These are phyloP conservation scores for Exocentrus adspersus DNA, from an alignment of 2,888 invertebrate genomes.

Conservation along the genomic window DNA sequence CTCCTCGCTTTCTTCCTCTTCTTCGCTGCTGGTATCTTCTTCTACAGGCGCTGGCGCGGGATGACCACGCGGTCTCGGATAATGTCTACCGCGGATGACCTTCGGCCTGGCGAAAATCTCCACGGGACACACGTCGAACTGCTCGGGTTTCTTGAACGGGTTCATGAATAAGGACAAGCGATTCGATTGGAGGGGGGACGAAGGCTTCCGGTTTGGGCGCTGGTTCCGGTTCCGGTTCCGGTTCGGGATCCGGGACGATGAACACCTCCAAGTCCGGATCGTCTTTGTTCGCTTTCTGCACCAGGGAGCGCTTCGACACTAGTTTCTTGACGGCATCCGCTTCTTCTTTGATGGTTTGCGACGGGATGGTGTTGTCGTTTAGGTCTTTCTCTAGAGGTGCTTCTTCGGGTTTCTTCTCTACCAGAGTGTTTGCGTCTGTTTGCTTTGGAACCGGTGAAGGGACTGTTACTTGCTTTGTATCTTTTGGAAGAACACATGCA, in stretches of 20 bases:
- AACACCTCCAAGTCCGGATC: conserved; percentile 61
- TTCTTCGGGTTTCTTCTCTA: not conserved
- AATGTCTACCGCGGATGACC: conserved; percentile 59
- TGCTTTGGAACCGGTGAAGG: no score
- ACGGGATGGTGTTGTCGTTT: conserved; percentile 26
- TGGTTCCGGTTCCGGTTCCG: conserved; percentile 58
- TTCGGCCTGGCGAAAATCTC: conserved; percentile 62
- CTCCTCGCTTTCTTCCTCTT: conserved; percentile 42
- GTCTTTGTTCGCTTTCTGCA: conserved; percentile 57
- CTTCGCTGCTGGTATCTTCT: conserved; percentile 50
- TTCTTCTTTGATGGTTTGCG: conserved; percentile 39
- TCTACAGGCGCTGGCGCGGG: conserved; percentile 32
- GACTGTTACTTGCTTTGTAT: no score
- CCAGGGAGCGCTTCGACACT: conserved; percentile 59
- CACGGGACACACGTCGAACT: conserved; percentile 58
- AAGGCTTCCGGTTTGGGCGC: conserved; percentile 62
- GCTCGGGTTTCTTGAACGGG: conserved; percentile 60
- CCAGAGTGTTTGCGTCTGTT: not conserved
- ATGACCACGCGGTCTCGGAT: conserved; percentile 55
- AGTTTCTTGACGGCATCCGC: conserved; percentile 38
- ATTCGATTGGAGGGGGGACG: conserved; percentile 61
- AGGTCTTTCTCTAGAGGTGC: conserved; percentile 13
- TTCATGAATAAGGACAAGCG: conserved; percentile 60
- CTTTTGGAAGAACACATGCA: no score
- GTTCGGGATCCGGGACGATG: conserved; percentile 47